These are phyloP conservation scores for Nomada ferruginata DNA, from an alignment of 2,888 invertebrate genomes.

Conservation along the genomic window DNA sequence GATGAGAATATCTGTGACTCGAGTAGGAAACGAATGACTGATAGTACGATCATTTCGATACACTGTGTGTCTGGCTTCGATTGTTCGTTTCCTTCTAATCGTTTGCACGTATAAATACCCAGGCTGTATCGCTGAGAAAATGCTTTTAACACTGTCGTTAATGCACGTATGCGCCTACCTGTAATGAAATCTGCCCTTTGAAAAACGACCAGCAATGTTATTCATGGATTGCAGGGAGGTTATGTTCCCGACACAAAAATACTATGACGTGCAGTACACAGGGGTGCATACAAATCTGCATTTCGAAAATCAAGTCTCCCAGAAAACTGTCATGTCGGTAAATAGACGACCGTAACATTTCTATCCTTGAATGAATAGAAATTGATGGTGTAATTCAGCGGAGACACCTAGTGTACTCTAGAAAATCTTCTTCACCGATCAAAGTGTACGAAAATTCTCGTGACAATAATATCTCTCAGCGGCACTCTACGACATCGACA, in stretches of 20 bases:
- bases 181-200: constrained; percentile 25
- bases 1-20: neutral
- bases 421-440: constrained; percentile 39
- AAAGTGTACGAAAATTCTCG: constrained; percentile 30
- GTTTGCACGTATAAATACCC: neutral
- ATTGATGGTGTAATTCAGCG: constrained; percentile 24
- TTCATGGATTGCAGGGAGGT: constrained; percentile 50
- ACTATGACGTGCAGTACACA: constrained; percentile 11
- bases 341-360: constrained; percentile 3
- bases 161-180: constrained; percentile 27
- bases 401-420: constrained; percentile 54
- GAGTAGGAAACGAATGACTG: constrained; percentile 7
- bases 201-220: constrained; percentile 34
- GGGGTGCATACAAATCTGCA: neutral
- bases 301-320: neutral
- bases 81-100: neutral
- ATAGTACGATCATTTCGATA: neutral
- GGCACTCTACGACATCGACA: constrained; percentile 26
- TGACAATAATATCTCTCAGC: neutral
- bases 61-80: neutral
- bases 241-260: constrained; percentile 54
- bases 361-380: constrained; percentile 12
- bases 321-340: no score
- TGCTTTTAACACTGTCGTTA: neutral
- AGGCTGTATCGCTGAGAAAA: neutral